Percentiles rank a stretch among this genome's conserved stretches.
These are phyloP conservation scores for Volucella inflata DNA, from an alignment of 2,888 invertebrate genomes.

Conservation along the genomic window DNA sequence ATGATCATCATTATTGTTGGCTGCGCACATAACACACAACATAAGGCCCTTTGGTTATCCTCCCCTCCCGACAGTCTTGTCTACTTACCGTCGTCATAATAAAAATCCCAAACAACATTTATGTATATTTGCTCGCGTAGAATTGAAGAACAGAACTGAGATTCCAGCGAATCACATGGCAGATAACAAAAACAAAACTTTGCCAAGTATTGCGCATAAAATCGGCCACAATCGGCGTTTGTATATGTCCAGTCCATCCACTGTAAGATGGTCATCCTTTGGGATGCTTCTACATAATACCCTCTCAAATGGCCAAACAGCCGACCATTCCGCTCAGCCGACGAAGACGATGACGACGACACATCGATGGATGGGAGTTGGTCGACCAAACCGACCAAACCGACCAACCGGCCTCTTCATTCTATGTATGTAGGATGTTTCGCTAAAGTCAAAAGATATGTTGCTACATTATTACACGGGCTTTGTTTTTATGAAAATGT, in stretches of 20 bases:
- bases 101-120: slow-evolving; percentile 67
- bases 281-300: slow-evolving; percentile 50
- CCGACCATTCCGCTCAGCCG: background rate
- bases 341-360: slow-evolving; percentile 33
- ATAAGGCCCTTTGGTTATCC: slow-evolving; percentile 56
- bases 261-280: slow-evolving; percentile 60
- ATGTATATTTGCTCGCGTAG: slow-evolving; percentile 60
- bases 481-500: slow-evolving; percentile 76
- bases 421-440: slow-evolving; percentile 65
- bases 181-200: slow-evolving; percentile 70
- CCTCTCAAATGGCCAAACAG: slow-evolving; percentile 60
- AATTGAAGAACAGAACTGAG: slow-evolving; percentile 43
- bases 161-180: slow-evolving; percentile 73
- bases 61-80: slow-evolving; percentile 18
- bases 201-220: slow-evolving; percentile 69
- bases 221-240: slow-evolving; percentile 74
- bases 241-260: slow-evolving; percentile 54
- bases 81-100: slow-evolving; percentile 36
- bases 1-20: slow-evolving; percentile 76
- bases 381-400: slow-evolving; percentile 23
- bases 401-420: slow-evolving; percentile 4
- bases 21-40: slow-evolving; percentile 67
- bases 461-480: slow-evolving; percentile 75
- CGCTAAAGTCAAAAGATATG: slow-evolving; percentile 76
- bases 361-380: slow-evolving; percentile 72